A percentile compares a stretch with the other conserved stretches of the same genome.
Conservation (phyloP, 2,113 vertebrate genomes). For the Theristicus caerulescens region DNA sequence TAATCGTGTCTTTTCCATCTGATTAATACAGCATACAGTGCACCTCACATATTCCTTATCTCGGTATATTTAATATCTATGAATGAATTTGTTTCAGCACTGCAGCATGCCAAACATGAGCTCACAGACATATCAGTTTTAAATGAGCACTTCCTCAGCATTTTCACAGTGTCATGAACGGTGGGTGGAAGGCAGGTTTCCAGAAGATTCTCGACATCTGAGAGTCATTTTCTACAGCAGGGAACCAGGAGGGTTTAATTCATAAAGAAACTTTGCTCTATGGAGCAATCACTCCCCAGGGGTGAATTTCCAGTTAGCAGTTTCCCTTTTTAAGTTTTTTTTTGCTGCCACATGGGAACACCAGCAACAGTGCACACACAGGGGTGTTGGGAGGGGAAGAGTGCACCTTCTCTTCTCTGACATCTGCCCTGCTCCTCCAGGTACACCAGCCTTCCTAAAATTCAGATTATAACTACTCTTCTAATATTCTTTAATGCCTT, state of each 20-base stretch:
- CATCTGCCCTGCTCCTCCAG: background rate
- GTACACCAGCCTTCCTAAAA: background rate
- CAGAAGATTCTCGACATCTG: background rate
- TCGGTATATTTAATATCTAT: background rate
- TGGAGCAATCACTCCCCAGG: background rate
- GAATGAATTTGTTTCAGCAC: slow-evolving; percentile 18
- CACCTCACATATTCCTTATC: background rate
- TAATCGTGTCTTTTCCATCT: background rate
- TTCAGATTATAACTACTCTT: background rate
- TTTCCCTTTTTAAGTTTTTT: background rate
- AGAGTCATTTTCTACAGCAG: background rate
- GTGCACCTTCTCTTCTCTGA: background rate
- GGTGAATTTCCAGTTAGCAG: background rate
- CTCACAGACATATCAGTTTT: slow-evolving; percentile 12
- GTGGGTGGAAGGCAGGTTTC: slow-evolving; percentile 12
- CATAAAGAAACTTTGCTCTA: background rate
- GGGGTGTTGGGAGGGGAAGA: background rate
- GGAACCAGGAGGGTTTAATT: background rate
- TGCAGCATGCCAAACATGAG: background rate
- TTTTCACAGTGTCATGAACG: slow-evolving; percentile 23
- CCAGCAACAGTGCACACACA: background rate
- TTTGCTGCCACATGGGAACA: background rate
- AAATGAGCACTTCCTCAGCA: background rate
- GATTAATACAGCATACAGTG: background rate
- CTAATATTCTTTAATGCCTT: background rate